Base-by-base conservation (phyloP, 2,888 invertebrate genomes). In the Fissipunctia ypsillon region DNA sequence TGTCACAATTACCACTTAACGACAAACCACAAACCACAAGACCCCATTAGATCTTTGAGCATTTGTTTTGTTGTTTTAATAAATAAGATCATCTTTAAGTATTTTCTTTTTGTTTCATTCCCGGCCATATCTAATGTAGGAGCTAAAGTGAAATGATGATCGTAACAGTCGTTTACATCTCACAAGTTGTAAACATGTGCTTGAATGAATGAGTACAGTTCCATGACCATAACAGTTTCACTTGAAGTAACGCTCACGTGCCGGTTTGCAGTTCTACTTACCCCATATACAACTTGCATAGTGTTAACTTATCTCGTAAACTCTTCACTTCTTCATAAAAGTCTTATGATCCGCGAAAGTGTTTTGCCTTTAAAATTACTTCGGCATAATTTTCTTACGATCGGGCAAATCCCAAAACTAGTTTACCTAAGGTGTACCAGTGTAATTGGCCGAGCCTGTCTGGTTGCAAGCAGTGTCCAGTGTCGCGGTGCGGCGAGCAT, bases 401-500 rank as follows among this genome's bases (percentile, higher is more conserved):
- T 35, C 16, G 19, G 3, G 14, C 22, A 25, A 9, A 61, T 41
- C 70, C 54, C 19, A 25, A 71, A 63, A 38, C 43, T 12, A 38
- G 57, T 79, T 63, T 28, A 50, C 4, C 10, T 41, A 59, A 31
- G 22, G 28, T 43, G 56, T 14, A 52, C 2, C 19, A 35, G n/a
- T 28, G n/a, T 74, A 28, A 64, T 67, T 64, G 31, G 41, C 31
- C 31, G 38, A 38, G 56, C 35, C 28, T 14, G 79, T 41, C 69
- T 70, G 65, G 28, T 48, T 52, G 64, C 56, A 25, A 57, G 41
- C 63, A 71, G 72, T 78, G 64, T 78, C 76, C 61, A 73, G 78
- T 73, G 81, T 80, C 43, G 69, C 67, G 54, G 60, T 72, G 80
- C 52, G 73, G 72, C 76, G 61, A 66, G 74, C 68, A 76, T 74